Conservation (phyloP, 2,888 invertebrate species). For the Tachystola acroxantha region DNA sequence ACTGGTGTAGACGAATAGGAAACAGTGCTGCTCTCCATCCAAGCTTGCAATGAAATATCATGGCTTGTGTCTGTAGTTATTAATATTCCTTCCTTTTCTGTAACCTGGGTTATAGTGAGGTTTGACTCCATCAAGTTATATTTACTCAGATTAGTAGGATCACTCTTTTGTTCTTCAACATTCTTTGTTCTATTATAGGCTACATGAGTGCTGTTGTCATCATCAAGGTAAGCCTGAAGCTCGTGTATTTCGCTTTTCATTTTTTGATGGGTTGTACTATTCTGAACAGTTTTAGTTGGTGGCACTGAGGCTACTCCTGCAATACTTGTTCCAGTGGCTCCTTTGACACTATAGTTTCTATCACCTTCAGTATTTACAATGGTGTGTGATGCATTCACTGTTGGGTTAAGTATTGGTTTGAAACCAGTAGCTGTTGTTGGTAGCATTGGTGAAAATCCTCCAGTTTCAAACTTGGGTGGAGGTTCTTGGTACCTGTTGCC, state of each 20-base stretch:
- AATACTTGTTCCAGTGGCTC: conserved; percentile 32
- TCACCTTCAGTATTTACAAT: conserved; percentile 27
- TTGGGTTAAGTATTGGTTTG: conserved; percentile 78
- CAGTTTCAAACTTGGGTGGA: conserved; percentile 82
- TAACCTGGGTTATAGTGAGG: conserved; percentile 59
- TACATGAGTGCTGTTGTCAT: conserved; percentile 60
- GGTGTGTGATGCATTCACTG: conserved; percentile 36
- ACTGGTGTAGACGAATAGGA: conserved; percentile 38
- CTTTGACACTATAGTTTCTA: conserved; percentile 33
- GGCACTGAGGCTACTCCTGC: conserved; percentile 36
- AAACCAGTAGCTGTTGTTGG: conserved; percentile 86
- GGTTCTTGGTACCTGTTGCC: conserved; percentile 49
- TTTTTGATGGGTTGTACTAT: conserved; percentile 55
- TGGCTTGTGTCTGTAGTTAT: conserved; percentile 67
- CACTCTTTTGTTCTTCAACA: conserved; percentile 58
- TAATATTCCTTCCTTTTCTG: conserved; percentile 60
- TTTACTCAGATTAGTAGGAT: conserved; percentile 55
- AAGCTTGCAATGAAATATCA: conserved; percentile 62
- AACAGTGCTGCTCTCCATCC: conserved; percentile 59
- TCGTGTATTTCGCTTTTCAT: conserved; percentile 67
- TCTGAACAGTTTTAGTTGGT: conserved; percentile 37
- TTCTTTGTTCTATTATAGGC: conserved; percentile 67
- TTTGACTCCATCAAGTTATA: conserved; percentile 69
- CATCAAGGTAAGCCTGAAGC: conserved; percentile 55
- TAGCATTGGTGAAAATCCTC: conserved; percentile 87